Evolutionary conservation across 2,888 invertebrate species (phyloP), one percentile per base, ranked within the genome.

Genomic region (Leucoma salicis): DNA sequence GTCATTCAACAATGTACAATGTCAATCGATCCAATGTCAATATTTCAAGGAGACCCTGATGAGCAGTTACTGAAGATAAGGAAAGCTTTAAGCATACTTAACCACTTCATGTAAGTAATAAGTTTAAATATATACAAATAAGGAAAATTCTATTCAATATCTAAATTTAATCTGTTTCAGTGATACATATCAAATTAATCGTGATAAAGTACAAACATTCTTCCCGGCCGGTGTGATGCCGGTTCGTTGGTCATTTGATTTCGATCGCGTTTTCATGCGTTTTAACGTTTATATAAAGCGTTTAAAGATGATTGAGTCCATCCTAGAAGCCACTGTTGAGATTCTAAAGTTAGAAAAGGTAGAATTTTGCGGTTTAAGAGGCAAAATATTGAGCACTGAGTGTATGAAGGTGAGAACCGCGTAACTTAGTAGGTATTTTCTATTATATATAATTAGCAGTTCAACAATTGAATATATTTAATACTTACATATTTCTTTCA

Each of bases 271-370:
- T 3, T 96, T 96, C 63, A 88, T 91, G 69, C 82, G 95, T 4
- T 90, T 94, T 41, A 90, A 93, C 42, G 71, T 89, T 1, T 96
- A 93, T 68, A 82, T 92, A 40, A 84, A 91, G 11, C 88, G 95
- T 7, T 78, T 96, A 1, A 79, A 84, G 36, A 90, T 93, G 65
- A 90, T 96, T 3, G 88, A 94, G 80, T 84, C 88, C 1, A 91
- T 98, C 51, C 92, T 97, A 53, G 92, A 93, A 29, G 93, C 95
- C 0, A 94, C 94, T 0, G 86, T 93, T 2, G 97, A 98, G 73
- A 96, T 96, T 75, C 82, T 93, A 31, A 97, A 97, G 72, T 78
- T 98, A 47, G 98, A 98, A 77, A 96, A 96, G 72, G 93, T 96
- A 1, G 95, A 95, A 68, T 91, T 96, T 41, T 94, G 94, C 29